Conservation (phyloP, 23 tunicate genomes). For the Ciona savignyi region DNA sequence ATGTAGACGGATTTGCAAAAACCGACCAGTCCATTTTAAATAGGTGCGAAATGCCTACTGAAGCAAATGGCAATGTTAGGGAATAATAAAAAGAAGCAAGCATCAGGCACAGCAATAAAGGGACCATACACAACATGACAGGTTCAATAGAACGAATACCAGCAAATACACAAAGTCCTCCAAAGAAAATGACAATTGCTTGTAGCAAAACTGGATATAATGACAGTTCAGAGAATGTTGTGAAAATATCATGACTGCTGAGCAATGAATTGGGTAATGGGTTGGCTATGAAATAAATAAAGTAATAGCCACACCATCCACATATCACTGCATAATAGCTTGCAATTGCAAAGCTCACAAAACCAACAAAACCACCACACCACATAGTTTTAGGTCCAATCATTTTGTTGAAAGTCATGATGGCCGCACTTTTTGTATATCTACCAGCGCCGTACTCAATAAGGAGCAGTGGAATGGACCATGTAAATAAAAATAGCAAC, state of each 20-base stretch:
- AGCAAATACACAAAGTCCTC: constrained; percentile 60
- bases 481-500: constrained; percentile 61
- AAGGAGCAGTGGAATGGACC: constrained; percentile 78
- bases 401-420: constrained; percentile 60
- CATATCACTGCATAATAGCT: constrained; percentile 79
- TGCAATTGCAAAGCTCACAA: constrained; percentile 72
- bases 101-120: constrained; percentile 55
- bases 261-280: constrained; percentile 34
- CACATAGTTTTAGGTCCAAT: constrained; percentile 67
- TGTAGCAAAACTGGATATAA: constrained; percentile 61
- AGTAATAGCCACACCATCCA: constrained; percentile 83
- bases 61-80: constrained; percentile 54
- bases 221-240: constrained; percentile 31
- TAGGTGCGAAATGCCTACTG: constrained; percentile 60
- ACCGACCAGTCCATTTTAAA: constrained; percentile 89
- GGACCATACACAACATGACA: constrained; percentile 78
- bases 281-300: constrained; percentile 66
- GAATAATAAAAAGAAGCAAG: constrained; percentile 59
- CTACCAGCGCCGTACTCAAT: constrained; percentile 78
- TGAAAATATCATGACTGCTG: constrained; percentile 31
- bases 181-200: constrained; percentile 48
- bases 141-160: constrained; percentile 82
- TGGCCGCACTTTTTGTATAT: constrained; percentile 43
- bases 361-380: constrained; percentile 85
- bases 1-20: constrained; percentile 46